Conservation (phyloP, 2,888 invertebrate genomes). For the Boloria selene region DNA sequence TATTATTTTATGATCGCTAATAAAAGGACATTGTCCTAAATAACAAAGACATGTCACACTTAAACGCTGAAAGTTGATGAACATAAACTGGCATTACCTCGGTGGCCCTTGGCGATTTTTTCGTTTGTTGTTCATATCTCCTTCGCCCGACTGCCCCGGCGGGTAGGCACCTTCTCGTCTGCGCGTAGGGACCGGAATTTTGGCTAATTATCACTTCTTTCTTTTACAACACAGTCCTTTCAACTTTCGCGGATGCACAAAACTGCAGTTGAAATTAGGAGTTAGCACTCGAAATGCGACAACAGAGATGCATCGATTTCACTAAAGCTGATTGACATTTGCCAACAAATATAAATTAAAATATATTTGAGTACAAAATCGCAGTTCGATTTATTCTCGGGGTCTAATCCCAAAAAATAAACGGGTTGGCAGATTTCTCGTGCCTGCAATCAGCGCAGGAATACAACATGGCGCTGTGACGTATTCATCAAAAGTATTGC, state of each 20-base stretch:
- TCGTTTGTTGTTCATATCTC: constrained; percentile 91
- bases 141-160: constrained; percentile 84
- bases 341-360: constrained; percentile 79
- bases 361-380: constrained; percentile 82
- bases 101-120: constrained; percentile 91
- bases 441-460: constrained; percentile 83
- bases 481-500: constrained; percentile 78
- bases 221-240: constrained; percentile 83
- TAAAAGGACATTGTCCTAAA: constrained; percentile 56
- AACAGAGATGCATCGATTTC: constrained; percentile 78
- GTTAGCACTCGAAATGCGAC: constrained; percentile 77
- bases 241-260: constrained; percentile 83
- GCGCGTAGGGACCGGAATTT: constrained; percentile 93
- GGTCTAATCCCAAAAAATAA: constrained; percentile 81
- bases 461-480: constrained; percentile 84
- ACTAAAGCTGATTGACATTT: constrained; percentile 77
- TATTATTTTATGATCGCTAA: constrained; percentile 57
- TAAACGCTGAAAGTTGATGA: constrained; percentile 59
- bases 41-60: constrained; percentile 80
- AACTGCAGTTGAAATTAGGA: constrained; percentile 81
- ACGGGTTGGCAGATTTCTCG: constrained; percentile 82
- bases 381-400: constrained; percentile 78
- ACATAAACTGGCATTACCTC: constrained; percentile 81
- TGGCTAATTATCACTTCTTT: constrained; percentile 84
- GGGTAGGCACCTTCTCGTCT: constrained; percentile 90